Evolutionary conservation across 2,888 invertebrate species (phyloP).

Genomic region (Poecilus cupreus): DNA sequence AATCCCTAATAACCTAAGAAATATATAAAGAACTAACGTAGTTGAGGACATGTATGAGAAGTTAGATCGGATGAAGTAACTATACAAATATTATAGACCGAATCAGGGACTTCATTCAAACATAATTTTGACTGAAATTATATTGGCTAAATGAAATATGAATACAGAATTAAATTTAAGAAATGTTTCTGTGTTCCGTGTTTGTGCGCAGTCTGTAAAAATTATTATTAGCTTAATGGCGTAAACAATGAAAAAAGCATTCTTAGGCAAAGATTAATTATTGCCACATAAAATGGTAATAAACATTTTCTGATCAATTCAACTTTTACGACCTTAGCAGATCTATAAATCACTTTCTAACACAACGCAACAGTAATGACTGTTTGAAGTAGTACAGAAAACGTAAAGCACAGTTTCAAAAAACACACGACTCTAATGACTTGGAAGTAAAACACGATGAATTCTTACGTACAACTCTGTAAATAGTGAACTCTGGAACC

Average conservation of each 20-base stretch:
- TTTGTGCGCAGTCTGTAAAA: too few species aligned
- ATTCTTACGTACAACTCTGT: neutral
- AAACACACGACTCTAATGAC: neutral
- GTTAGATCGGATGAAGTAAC: too few species aligned
- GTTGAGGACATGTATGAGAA: too few species aligned
- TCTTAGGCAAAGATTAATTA: slow-evolving; percentile 3
- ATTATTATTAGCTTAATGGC: neutral
- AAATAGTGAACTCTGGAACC: slow-evolving; percentile 32
- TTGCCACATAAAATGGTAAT: neutral
- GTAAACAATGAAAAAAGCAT: slow-evolving; percentile 8
- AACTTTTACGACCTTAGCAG: slow-evolving; percentile 10
- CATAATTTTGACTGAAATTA: too few species aligned
- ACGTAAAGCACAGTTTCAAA: neutral
- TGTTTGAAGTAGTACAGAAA: neutral
- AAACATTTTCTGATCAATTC: slow-evolving; percentile 33
- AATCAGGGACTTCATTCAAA: too few species aligned
- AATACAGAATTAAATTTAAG: too few species aligned
- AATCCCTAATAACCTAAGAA: too few species aligned
- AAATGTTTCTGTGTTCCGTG: too few species aligned
- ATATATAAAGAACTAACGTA: too few species aligned
- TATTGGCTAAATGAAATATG: too few species aligned
- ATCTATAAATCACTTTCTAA: slow-evolving; percentile 47
- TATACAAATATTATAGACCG: too few species aligned
- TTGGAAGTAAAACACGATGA: neutral
- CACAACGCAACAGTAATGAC: neutral